A percentile compares a stretch with the other conserved stretches of the same genome.
Conservation (phyloP, 2,113 vertebrate species). For the Sphyrna mokarran region DNA sequence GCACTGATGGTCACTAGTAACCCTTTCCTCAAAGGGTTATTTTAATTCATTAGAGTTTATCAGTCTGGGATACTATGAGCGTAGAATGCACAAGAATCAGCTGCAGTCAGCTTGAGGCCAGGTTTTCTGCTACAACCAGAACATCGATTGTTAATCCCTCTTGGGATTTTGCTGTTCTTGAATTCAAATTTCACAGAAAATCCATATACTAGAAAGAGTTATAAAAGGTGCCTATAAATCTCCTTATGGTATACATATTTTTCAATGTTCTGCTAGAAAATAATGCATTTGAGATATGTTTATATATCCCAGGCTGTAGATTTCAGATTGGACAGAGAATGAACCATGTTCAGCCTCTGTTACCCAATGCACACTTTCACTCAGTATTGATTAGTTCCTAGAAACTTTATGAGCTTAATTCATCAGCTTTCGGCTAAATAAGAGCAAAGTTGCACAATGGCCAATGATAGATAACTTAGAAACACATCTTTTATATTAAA, state of each 20-base stretch:
- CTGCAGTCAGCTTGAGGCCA: too few relatives aligned
- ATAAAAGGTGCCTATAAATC: not conserved
- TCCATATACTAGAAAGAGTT: not conserved
- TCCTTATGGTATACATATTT: not conserved
- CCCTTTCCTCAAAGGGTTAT: too few relatives aligned
- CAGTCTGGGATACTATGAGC: not conserved
- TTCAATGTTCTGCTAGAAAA: not conserved
- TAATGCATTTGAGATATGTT: not conserved
- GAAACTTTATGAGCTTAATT: not conserved
- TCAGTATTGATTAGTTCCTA: not conserved
- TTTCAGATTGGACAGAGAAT: not conserved
- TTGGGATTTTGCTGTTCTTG: not conserved
- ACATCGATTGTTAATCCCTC: constrained; percentile 1
- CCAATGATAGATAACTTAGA: too few relatives aligned
- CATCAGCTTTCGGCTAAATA: not conserved
- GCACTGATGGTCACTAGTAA: too few relatives aligned
- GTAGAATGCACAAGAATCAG: not conserved
- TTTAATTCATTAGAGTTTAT: not conserved
- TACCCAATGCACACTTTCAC: not conserved
- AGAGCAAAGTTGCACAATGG: not conserved
- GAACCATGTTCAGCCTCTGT: not conserved
- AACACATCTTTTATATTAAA: not conserved
- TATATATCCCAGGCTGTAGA: not conserved
- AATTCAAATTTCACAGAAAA: not conserved
- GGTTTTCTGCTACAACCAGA: not conserved